phyloP scores from a whole-genome alignment of 2,888 invertebrate species.

The Ormyrus pomaceus region DNA sequence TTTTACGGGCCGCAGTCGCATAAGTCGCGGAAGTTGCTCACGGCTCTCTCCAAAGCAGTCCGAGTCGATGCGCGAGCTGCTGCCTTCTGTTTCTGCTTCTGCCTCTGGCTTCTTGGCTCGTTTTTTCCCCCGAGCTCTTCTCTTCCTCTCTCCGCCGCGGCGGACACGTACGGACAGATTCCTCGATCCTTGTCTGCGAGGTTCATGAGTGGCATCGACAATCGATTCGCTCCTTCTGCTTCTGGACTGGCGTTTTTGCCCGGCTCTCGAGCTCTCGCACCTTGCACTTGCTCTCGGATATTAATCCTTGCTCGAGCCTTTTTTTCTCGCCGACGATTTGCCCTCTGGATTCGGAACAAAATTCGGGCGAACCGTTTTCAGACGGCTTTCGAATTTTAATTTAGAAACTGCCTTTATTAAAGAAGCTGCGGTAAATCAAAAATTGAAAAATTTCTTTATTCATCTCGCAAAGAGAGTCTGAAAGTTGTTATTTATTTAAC shows the following conservation, averaged over 20 bases:
- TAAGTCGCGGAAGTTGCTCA: constrained; percentile 55
- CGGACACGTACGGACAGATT: constrained; percentile 41
- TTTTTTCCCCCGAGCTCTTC: background rate
- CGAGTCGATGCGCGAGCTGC: constrained; percentile 24
- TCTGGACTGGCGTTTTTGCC: constrained; percentile 6
- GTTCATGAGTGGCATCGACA: constrained; percentile 54
- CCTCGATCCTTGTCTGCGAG: constrained; percentile 45
- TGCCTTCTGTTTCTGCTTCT: constrained; percentile 7
- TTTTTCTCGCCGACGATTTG: background rate
- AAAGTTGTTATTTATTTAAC: no score
- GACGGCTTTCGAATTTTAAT: no score
- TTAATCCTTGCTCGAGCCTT: constrained; percentile 20
- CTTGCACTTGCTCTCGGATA: constrained; percentile 15
- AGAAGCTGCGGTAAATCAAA: no score
- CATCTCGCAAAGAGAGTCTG: no score
- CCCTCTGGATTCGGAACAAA: background rate
- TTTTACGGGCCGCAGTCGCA: constrained; percentile 53
- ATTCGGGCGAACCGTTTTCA: no score
- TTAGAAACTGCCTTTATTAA: no score
- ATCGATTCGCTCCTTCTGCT: constrained; percentile 42
- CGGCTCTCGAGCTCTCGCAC: constrained; percentile 4
- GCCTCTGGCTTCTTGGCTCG: background rate
- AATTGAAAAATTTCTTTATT: no score
- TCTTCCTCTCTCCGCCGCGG: background rate
- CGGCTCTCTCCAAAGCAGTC: constrained; percentile 34